Evolutionary conservation across 1,140 invertebrate genomes (phyloP), one percentile per base, ranked within the genome.

Genomic region (Eurosta solidaginis): DNA sequence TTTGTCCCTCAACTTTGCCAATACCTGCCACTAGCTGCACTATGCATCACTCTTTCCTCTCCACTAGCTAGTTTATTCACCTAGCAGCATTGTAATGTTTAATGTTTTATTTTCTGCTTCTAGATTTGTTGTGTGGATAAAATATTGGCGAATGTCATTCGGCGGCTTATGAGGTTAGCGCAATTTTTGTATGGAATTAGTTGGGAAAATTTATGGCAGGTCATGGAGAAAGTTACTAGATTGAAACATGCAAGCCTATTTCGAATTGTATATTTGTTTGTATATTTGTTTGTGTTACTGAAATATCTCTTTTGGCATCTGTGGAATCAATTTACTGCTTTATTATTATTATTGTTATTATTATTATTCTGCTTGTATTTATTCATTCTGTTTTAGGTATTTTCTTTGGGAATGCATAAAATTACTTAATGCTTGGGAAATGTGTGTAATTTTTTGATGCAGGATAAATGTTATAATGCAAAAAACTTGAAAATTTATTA

Each of bases 231-330:
- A 68, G 59, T 68, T 68, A 68, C 59, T 68, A 68, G 59, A 68
- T 68, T 68, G 59, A 68, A 68, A 68, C 59, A 68, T 68, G 84
- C 84, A 84, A 84, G 84, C 84, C 83, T 84, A 84, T 85, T 85
- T 84, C 83, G 84, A 85, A 83, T 85, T 84, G 85, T 85, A 84
- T 85, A 85, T 82, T 83, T 83, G 82, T 85, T 83, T 80, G 80
- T 77, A 77, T 82, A 80, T 81, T 80, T 82, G 52, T 59, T 49
- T 74, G 42, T 77, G 33, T 77, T 40, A 20, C 42, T 77, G 36
- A 76, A 50, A 76, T 54, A 22, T 76, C 54, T 54, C 40, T 77
- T 68, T 76, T 59, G n/a, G 76, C 80, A 74, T 50, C 77, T 44
- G 76, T 78, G 49, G 78, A 78, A 68, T 68, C 59, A 68, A 68